A percentile compares a stretch with the other conserved stretches of the same genome.
phyloP scores from a whole-genome alignment of 2,797 vertebrate genomes.

The Characodon lateralis region DNA sequence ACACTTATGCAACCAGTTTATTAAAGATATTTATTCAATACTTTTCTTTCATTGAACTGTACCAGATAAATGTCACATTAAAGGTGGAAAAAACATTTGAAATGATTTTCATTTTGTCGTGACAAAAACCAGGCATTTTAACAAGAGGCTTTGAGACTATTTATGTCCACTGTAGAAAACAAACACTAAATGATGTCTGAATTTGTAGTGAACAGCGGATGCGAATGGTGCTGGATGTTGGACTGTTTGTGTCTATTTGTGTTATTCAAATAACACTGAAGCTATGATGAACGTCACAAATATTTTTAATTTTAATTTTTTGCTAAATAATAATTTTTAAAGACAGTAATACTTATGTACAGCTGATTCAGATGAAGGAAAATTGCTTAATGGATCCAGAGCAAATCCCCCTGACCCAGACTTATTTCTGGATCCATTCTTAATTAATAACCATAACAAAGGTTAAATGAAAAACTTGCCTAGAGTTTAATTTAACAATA shows the following conservation, averaged over 20 bases:
- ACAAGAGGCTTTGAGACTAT: too few species aligned
- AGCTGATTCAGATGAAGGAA: conserved; percentile 16
- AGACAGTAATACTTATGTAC: background rate
- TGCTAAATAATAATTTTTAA: background rate
- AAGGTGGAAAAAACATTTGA: too few species aligned
- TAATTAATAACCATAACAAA: conserved; percentile 57
- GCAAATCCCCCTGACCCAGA: conserved; percentile 10
- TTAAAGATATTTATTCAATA: too few species aligned
- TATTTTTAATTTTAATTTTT: background rate
- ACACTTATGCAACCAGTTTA: too few species aligned
- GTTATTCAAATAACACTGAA: background rate
- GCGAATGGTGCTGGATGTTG: background rate
- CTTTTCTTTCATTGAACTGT: too few species aligned
- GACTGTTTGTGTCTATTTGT: background rate
- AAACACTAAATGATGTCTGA: background rate
- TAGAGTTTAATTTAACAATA: conserved; percentile 68
- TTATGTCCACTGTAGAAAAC: background rate
- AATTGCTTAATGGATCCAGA: conserved; percentile 25
- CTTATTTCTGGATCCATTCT: conserved; percentile 36
- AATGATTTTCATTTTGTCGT: too few species aligned
- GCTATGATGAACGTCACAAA: background rate
- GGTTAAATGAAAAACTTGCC: conserved; percentile 56
- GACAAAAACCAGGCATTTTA: too few species aligned
- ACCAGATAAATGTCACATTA: too few species aligned
- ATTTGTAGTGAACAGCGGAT: background rate